Base-by-base conservation (phyloP, 1,140 invertebrate species). In the Drosophila mauritiana region DNA sequence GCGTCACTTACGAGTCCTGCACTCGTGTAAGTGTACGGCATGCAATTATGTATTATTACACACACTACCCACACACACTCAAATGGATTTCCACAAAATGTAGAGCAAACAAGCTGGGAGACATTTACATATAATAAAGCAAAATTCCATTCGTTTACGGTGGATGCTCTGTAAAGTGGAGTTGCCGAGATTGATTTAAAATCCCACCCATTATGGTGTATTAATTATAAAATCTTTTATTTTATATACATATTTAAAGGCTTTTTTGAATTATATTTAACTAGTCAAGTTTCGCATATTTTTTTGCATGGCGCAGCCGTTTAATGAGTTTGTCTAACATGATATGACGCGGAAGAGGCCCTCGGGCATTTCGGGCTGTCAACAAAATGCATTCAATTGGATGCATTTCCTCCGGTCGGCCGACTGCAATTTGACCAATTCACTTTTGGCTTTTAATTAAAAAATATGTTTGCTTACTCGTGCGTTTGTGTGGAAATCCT, bases 51-150 rank as follows among this genome's bases (percentile, higher is more conserved):
- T 48, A 63, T 65, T 46, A 45, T 64, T 65, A 64, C 62, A 63
- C 62, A 68, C 40, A 55, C 48, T 34, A 52, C 37, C 15, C 61
- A 52, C 31, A 25, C 11, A 51, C 34, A 13, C 13, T 2, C 37
- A 2, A 55, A 12, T 43, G 34, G 37, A 65, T 68, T 65, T 68
- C 46, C 46, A 69, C 36, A 69, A 46, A 70, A 37, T 70, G 65
- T 69, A 49, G 34, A 65, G 61, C 59, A 67, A 67, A 67, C 64
- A 67, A 37, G 59, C 64, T 67, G 64, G 59, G 45, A 67, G 64
- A 64, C 64, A 67, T 67, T 67, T 67, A 25, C 59, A 63, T 63
- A 67, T 65, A 67, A 51, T 67, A 67, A 67, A 65, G 59, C 64
- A 42, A 64, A 67, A 65, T 67, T 49, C 45, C 59, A 67, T 67